Conservation (phyloP, 2,113 vertebrate species). For the Guaruba guarouba region DNA sequence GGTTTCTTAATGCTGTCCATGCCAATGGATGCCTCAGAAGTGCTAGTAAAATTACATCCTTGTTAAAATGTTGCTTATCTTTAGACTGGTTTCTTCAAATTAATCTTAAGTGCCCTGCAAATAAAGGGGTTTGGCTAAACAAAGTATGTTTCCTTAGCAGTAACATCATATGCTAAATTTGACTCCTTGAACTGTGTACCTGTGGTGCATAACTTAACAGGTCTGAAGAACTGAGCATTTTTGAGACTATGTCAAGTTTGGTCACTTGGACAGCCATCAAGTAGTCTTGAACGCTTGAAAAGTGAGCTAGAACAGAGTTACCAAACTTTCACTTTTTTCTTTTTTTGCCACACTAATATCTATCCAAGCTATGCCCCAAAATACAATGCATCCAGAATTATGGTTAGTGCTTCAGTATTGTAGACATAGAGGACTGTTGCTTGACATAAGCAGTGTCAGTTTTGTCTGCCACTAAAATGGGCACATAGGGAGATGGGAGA, state of each 20-base stretch:
- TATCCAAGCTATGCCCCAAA: background rate
- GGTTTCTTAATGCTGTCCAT: background rate
- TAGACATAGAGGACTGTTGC: background rate
- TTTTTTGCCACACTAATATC: background rate
- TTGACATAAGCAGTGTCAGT: background rate
- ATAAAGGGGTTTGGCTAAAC: background rate
- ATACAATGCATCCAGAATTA: background rate
- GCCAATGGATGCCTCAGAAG: background rate
- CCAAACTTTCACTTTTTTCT: fast-evolving
- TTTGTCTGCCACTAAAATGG: background rate
- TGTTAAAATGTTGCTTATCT: background rate
- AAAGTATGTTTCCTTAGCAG: background rate
- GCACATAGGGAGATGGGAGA: background rate
- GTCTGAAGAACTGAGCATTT: background rate
- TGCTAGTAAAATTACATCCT: background rate
- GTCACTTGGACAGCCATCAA: background rate
- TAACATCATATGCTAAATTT: background rate
- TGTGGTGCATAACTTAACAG: background rate
- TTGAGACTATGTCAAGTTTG: background rate
- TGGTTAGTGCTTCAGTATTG: background rate
- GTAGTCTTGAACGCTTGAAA: background rate
- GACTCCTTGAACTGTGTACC: background rate
- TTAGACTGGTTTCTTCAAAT: background rate
- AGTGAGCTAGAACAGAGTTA: background rate
- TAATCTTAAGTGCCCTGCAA: background rate